A percentile compares a stretch with the other conserved stretches of the same genome.
Conservation (phyloP, 1,140 invertebrate genomes). For the Trichonephila inaurata region DNA sequence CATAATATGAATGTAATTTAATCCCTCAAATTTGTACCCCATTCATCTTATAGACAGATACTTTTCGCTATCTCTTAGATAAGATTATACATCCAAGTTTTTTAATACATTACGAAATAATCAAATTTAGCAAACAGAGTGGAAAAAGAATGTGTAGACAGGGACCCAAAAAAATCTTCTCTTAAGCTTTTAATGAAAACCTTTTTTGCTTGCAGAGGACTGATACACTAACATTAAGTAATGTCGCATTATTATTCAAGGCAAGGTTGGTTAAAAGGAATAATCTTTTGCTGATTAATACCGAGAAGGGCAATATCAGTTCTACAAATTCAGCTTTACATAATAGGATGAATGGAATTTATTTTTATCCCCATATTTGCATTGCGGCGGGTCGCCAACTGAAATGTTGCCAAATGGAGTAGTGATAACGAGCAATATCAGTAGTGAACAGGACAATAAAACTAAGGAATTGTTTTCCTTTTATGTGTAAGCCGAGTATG, state of each 20-base stretch:
- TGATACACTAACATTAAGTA: not conserved
- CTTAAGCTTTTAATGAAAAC: not conserved
- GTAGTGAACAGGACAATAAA: conserved; percentile 29
- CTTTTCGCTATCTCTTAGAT: too few species aligned
- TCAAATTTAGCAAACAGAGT: too few species aligned
- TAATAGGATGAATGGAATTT: not conserved
- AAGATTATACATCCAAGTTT: too few species aligned
- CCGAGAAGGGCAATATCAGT: not conserved
- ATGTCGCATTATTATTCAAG: conserved; percentile 21
- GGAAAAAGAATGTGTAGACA: too few species aligned
- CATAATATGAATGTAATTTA: too few species aligned
- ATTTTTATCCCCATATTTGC: conserved; percentile 28
- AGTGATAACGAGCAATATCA: conserved; percentile 14
- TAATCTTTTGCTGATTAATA: conserved; percentile 6
- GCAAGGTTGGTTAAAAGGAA: not conserved
- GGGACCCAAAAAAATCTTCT: too few species aligned
- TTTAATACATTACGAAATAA: too few species aligned
- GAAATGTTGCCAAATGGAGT: conserved; percentile 1
- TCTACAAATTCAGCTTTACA: not conserved
- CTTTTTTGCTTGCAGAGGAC: not conserved
- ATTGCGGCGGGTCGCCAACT: not conserved
- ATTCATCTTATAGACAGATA: too few species aligned
- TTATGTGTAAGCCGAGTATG: not conserved
- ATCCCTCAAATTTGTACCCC: too few species aligned
- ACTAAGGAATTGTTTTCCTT: not conserved